A percentile compares a stretch with the other conserved stretches of the same genome.
Conservation (phyloP, 2,113 vertebrate species). For the Drymodes brunneopygia region DNA sequence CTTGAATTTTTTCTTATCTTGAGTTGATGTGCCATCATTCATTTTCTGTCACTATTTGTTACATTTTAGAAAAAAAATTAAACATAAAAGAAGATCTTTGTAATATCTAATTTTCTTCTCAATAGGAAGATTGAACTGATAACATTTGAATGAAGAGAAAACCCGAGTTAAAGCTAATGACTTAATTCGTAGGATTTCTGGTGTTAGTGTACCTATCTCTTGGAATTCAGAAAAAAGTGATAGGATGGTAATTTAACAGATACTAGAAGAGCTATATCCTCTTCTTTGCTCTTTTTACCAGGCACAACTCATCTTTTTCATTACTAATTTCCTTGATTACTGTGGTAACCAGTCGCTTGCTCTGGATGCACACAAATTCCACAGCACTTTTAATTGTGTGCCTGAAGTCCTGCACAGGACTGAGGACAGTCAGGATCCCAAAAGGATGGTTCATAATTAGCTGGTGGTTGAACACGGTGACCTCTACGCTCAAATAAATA, state of each 20-base stretch:
- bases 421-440: background rate
- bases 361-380: background rate
- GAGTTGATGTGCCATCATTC: background rate
- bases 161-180: background rate
- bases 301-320: background rate
- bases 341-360: background rate
- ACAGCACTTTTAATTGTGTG: background rate
- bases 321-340: slow-evolving; percentile 8
- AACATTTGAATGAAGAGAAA: background rate
- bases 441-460: background rate
- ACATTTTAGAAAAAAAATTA: background rate
- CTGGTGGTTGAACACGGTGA: background rate
- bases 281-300: background rate
- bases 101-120: background rate
- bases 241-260: background rate
- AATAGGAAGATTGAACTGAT: background rate
- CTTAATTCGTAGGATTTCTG: background rate
- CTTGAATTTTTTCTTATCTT: background rate
- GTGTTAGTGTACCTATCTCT: background rate
- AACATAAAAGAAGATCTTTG: background rate
- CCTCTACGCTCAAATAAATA: background rate
- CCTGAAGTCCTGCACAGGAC: background rate
- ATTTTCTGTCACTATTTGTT: background rate
- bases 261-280: background rate
- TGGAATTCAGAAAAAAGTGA: background rate